These are phyloP conservation scores for Botia almorhae DNA, from an alignment of 2,797 vertebrate species.

Conservation along the genomic window DNA sequence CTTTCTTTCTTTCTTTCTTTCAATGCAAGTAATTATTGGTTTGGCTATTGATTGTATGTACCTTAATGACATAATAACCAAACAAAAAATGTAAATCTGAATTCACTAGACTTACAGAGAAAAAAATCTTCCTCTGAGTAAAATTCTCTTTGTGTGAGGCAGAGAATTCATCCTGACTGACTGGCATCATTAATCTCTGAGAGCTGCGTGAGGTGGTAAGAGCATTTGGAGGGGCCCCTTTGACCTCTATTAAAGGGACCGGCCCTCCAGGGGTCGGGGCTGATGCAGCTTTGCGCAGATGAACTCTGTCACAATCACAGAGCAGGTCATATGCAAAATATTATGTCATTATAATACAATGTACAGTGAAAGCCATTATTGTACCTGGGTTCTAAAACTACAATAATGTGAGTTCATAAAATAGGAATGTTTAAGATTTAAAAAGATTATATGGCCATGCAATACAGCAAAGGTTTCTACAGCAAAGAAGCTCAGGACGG, in stretches of 20 bases:
- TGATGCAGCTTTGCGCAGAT: constrained; percentile 48
- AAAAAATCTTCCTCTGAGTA: not conserved
- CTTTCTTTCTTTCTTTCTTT: too few relatives aligned
- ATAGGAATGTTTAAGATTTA: not conserved
- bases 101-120: not conserved
- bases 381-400: not conserved
- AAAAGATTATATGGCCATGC: constrained; percentile 28
- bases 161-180: not conserved
- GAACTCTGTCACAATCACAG: constrained; percentile 22
- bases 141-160: not conserved
- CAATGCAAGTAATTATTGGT: not conserved
- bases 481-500: constrained; percentile 54
- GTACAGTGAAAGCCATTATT: not conserved
- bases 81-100: not conserved
- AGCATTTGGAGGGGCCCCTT: constrained; percentile 34
- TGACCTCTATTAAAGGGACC: constrained; percentile 46
- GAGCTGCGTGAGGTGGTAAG: constrained; percentile 24
- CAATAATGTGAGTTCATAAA: not conserved
- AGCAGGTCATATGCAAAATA: constrained; percentile 22
- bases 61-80: not conserved
- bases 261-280: constrained; percentile 46
- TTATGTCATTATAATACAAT: constrained; percentile 24
- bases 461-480: constrained; percentile 36
- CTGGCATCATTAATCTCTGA: constrained; percentile 41
- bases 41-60: not conserved